These are phyloP conservation scores for Microcebus jonahi DNA, from an alignment of 2,113 vertebrate genomes.

Conservation along the genomic window DNA sequence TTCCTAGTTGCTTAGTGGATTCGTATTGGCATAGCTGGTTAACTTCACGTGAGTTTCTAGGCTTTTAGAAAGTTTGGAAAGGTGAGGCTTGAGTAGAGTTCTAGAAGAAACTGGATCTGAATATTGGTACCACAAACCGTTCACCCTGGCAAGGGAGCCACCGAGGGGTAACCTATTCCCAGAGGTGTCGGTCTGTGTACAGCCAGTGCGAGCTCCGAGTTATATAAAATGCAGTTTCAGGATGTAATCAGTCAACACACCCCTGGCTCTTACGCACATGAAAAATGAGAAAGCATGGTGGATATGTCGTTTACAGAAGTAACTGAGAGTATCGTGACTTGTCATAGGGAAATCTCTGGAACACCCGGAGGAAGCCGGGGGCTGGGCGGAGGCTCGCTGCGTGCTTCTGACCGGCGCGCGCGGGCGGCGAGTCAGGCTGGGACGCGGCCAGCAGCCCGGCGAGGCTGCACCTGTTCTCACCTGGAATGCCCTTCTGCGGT, in stretches of 20 bases:
- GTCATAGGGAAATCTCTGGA: conserved; percentile 10
- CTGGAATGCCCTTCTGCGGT: background rate
- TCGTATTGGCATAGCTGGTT: background rate
- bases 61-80: conserved; percentile 62
- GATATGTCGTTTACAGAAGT: background rate
- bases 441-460: background rate
- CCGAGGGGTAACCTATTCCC: conserved; percentile 51
- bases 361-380: background rate
- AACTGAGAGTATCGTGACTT: conserved; percentile 2
- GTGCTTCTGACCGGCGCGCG: background rate
- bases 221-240: conserved; percentile 78
- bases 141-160: conserved; percentile 73
- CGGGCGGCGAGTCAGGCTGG: background rate
- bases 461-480: background rate
- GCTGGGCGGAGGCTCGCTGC: background rate
- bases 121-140: conserved; percentile 60
- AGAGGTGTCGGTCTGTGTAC: conserved; percentile 77
- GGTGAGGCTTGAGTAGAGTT: conserved; percentile 70
- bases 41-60: conserved; percentile 39
- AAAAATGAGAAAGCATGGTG: conserved; percentile 44
- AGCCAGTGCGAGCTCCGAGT: conserved; percentile 69
- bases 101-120: conserved; percentile 76
- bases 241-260: conserved; percentile 63
- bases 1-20: background rate
- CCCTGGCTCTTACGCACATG: conserved; percentile 20